Base-by-base conservation (phyloP, 2,113 vertebrate species). In the Siphamia tubifer region DNA sequence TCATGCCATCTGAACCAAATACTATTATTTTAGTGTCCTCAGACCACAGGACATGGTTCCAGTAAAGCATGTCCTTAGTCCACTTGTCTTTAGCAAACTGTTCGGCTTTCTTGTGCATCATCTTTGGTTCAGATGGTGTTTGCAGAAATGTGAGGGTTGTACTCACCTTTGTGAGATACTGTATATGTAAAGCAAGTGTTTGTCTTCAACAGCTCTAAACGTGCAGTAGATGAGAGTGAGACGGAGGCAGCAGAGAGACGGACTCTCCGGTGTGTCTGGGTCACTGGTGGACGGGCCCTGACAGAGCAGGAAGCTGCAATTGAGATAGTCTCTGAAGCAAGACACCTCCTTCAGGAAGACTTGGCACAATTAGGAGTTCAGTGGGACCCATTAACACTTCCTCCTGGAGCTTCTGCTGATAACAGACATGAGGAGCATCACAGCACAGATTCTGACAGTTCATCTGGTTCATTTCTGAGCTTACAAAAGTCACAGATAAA, bases 191-290 rank as follows among this genome's bases (percentile, higher is more conserved):
- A 56, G 24, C n/a, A 12, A 42, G 1, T 39, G 10, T n/a, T 8
- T 48, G 24, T 27, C 54, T 20, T 73, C n/a, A 13, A 61, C 72
- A 94, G 93, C 79, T 91, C 90, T 32, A 94, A 94, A 12, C 93
- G 91, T 65, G 98, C 96, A 8, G 94, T 94, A 67, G 97, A 98
- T 81, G 98, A 99, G 81, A 96, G 94, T 38, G 95, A 99, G 55
- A 87, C 90, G 58, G 94, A 96, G 10, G 96, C 86, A 36, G 91
- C 94, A 25, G 98, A 99, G 75, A 95, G 96, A 17, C 92, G 94
- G 57, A 90, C 81, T 8, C 82, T 91, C 43, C 91, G 87, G 28
- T 95, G 94, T 23, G 82, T 98, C 74, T 98, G 96, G 95, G 90
- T 95, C 49, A 83, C 92, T 0, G 95, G 96, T 11, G 93, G 92